These are phyloP conservation scores for Theodoxus fluviatilis DNA, from an alignment of 2,888 invertebrate species.

Conservation along the genomic window DNA sequence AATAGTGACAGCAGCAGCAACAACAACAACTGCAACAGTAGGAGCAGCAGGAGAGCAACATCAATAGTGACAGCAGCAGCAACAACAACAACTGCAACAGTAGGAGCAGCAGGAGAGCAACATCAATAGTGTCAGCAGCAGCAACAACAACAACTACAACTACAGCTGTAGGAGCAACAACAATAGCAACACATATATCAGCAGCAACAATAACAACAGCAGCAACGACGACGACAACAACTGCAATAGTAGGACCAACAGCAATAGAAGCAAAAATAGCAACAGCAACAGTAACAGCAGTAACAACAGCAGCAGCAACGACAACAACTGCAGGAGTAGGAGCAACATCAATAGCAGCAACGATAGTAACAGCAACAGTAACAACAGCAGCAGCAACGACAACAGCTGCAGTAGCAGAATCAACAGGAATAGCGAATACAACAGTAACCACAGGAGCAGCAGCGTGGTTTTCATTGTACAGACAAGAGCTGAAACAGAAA, in stretches of 20 bases:
- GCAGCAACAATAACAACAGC: slow-evolving; percentile 3
- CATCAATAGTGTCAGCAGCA: slow-evolving; percentile 6
- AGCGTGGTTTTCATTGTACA: too few species aligned
- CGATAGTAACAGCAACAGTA: background rate
- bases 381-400: slow-evolving; percentile 13
- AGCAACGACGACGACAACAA: slow-evolving; percentile 5
- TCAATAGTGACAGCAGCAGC: background rate
- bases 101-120: too few species aligned
- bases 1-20: background rate
- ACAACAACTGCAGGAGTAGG: background rate
- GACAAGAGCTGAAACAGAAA: too few species aligned
- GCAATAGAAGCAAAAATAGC: background rate
- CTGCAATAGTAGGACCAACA: background rate
- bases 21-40: background rate
- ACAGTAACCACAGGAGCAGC: too few species aligned
- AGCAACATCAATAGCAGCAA: slow-evolving; percentile 3
- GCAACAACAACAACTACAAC: slow-evolving; percentile 3
- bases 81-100: background rate
- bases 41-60: too few species aligned
- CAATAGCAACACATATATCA: background rate
- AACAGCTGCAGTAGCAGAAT: background rate
- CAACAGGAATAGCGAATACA: background rate
- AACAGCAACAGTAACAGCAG: slow-evolving; percentile 10
- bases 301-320: slow-evolving; percentile 12
- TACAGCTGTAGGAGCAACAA: background rate